Conservation (phyloP, 2,888 invertebrate species). For the Scaptomyza flava region DNA sequence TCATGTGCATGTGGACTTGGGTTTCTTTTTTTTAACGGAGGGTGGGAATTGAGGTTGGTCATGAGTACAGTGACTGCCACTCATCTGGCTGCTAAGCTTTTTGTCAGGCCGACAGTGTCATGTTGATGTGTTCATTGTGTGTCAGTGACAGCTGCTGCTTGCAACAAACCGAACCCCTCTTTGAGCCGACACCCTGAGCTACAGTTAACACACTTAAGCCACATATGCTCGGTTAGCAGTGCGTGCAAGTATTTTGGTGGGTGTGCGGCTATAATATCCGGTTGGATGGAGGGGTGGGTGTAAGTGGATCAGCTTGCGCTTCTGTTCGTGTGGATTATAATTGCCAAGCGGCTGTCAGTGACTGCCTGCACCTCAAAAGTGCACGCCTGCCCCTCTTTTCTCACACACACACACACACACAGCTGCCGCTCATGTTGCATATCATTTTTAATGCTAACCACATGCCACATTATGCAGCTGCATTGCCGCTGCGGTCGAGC, state of each 20-base stretch:
- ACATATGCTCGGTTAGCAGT: slow-evolving; percentile 47
- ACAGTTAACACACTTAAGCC: slow-evolving; percentile 72
- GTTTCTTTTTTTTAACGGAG: neutral
- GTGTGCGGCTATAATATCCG: slow-evolving; percentile 12
- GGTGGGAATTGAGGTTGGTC: neutral
- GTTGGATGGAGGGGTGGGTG: slow-evolving; percentile 12
- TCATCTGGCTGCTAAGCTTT: slow-evolving; percentile 69
- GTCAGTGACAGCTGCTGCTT: slow-evolving; percentile 74
- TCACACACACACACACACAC: slow-evolving; percentile 37
- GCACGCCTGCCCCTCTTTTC: neutral
- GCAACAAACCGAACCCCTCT: slow-evolving; percentile 4
- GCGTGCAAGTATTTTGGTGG: slow-evolving; percentile 44
- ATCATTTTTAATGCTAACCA: slow-evolving; percentile 82
- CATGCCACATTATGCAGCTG: slow-evolving; percentile 79
- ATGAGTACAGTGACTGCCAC: slow-evolving; percentile 28
- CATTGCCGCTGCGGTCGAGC: slow-evolving; percentile 71
- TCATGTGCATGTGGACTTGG: slow-evolving; percentile 38
- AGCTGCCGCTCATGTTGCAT: slow-evolving; percentile 72
- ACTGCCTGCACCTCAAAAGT: slow-evolving; percentile 53
- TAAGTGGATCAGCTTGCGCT: slow-evolving; percentile 26
- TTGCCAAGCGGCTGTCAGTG: slow-evolving; percentile 78
- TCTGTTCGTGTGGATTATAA: slow-evolving; percentile 76
- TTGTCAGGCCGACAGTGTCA: slow-evolving; percentile 75
- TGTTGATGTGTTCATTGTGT: slow-evolving; percentile 79
- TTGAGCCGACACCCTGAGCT: slow-evolving; percentile 38